Conservation (phyloP, 2,888 invertebrate genomes). For the Heliconius erato region DNA sequence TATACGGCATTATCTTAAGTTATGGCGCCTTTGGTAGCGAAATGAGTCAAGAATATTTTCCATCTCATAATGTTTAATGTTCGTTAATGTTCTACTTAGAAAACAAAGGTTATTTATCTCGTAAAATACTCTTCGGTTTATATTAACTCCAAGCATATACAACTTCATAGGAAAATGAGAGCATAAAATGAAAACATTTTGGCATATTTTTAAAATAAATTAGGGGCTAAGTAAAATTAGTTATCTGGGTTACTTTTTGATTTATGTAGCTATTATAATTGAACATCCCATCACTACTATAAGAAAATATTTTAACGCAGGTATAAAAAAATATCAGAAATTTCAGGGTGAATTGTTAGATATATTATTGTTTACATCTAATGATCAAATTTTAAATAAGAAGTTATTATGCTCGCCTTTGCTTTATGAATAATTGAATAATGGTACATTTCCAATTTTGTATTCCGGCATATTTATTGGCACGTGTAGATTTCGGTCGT, state of each 20-base stretch:
- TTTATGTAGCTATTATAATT: background rate
- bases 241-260: background rate
- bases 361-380: background rate
- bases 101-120: background rate
- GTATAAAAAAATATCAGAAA: background rate
- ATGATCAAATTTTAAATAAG: background rate
- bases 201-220: constrained; percentile 9
- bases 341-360: background rate
- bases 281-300: background rate
- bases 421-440: background rate
- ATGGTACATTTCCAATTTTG: constrained; percentile 3
- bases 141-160: background rate
- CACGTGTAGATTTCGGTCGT: constrained; percentile 30
- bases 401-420: background rate
- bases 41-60: background rate
- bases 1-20: constrained; percentile 17
- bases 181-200: constrained; percentile 7
- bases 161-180: background rate
- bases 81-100: background rate
- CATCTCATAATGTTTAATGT: background rate
- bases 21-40: constrained; percentile 31
- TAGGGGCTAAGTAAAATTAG: background rate
- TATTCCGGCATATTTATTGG: constrained; percentile 16
- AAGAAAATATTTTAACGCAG: background rate
- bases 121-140: background rate